Conservation (phyloP, 1,140 invertebrate species). For the Venturia canescens region DNA sequence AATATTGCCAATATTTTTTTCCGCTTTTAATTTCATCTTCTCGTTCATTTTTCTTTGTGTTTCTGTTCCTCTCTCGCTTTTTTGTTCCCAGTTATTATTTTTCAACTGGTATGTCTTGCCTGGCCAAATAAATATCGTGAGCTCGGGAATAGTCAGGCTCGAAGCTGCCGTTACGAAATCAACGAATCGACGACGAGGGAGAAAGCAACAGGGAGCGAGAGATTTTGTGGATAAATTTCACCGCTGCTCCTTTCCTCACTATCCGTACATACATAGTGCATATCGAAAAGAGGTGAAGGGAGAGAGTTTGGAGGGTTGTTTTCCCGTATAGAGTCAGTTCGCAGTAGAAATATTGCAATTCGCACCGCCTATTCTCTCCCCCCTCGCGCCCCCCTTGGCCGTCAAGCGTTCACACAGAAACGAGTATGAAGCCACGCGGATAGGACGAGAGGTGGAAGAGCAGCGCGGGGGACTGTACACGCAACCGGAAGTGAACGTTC, state of each 20-base stretch:
- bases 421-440: slow-evolving; percentile 19
- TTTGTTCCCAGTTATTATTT: neutral
- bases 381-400: neutral
- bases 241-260: neutral
- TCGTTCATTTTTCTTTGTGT: neutral
- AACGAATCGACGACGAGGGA: neutral
- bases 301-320: slow-evolving; percentile 15
- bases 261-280: neutral
- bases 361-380: slow-evolving; percentile 18
- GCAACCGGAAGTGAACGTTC: slow-evolving; percentile 40
- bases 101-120: neutral
- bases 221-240: slow-evolving; percentile 3
- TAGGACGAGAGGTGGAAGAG: neutral
- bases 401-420: slow-evolving; percentile 7
- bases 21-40: neutral
- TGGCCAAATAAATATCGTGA: slow-evolving; percentile 4
- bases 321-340: slow-evolving; percentile 18
- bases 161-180: neutral
- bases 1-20: neutral
- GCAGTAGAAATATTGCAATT: slow-evolving; percentile 44
- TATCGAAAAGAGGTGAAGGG: slow-evolving; percentile 6
- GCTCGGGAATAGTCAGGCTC: neutral
- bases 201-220: neutral
- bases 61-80: neutral
- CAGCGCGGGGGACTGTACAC: slow-evolving; percentile 18